Percentiles rank a stretch among this genome's conserved stretches.
Evolutionary conservation across 2,797 vertebrate genomes (phyloP).

Genomic region (Rhabdomys pumilio): DNA sequence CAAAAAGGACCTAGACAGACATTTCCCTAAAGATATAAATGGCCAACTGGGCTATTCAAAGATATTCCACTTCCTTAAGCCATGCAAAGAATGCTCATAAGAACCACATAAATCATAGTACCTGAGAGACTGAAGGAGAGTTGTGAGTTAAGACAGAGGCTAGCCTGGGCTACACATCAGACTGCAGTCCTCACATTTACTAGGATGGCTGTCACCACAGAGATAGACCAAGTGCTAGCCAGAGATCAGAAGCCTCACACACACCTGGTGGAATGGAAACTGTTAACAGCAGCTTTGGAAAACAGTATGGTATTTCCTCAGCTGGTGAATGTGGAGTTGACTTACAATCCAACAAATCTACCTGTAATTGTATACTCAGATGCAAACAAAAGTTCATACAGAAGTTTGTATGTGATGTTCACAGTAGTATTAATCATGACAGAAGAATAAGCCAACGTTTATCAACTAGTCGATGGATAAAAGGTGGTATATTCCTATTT

Average conservation of each 20-base stretch:
- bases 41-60: background rate
- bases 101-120: background rate
- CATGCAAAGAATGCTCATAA: background rate
- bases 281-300: background rate
- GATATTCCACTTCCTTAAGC: background rate
- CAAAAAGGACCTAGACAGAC: conserved; percentile 46
- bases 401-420: background rate
- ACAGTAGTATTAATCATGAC: background rate
- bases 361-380: no score
- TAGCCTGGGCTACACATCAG: background rate
- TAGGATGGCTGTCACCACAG: background rate
- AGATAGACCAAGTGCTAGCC: background rate
- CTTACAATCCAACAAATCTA: background rate
- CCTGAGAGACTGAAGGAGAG: background rate
- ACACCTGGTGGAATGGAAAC: background rate
- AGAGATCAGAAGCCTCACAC: background rate
- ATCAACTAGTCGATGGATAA: background rate
- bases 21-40: background rate
- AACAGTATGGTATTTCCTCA: background rate
- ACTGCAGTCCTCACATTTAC: background rate
- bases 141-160: background rate
- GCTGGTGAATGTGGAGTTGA: background rate
- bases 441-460: background rate
- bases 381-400: background rate
- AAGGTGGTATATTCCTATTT: background rate